Evolutionary conservation across 2,797 vertebrate species (phyloP).

Genomic region (Acanthornis magna): DNA sequence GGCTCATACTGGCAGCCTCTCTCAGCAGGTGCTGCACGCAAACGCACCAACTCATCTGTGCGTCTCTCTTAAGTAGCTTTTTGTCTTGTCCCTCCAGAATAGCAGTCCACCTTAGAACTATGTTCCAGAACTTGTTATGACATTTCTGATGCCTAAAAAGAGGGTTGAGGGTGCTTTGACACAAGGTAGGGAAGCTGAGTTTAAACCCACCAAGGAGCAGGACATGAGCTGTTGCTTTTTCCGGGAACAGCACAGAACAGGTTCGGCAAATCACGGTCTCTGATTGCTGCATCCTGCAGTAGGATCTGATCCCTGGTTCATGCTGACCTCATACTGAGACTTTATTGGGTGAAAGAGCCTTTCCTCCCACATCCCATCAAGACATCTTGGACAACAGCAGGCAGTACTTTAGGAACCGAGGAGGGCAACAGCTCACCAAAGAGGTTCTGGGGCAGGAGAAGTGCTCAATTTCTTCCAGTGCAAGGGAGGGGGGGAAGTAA

Average conservation of each 20-base stretch:
- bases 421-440: neutral
- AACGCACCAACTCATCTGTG: neutral
- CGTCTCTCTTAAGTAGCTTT: neutral
- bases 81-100: neutral
- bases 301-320: neutral
- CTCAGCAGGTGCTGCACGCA: neutral
- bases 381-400: neutral
- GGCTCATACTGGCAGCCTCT: neutral
- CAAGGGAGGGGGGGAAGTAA: neutral
- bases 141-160: neutral
- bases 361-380: neutral
- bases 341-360: neutral
- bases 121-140: neutral
- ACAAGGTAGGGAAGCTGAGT: neutral
- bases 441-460: neutral
- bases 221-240: neutral
- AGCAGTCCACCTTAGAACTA: neutral
- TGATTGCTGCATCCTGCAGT: neutral
- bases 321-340: neutral
- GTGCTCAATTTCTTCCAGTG: neutral
- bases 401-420: neutral
- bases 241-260: neutral
- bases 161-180: neutral
- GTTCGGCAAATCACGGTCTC: neutral
- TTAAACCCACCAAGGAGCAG: neutral